Percentiles rank a stretch among this genome's conserved stretches.
Evolutionary conservation across 2,888 invertebrate genomes (phyloP).

Genomic region (Ferdinandea cuprea): DNA sequence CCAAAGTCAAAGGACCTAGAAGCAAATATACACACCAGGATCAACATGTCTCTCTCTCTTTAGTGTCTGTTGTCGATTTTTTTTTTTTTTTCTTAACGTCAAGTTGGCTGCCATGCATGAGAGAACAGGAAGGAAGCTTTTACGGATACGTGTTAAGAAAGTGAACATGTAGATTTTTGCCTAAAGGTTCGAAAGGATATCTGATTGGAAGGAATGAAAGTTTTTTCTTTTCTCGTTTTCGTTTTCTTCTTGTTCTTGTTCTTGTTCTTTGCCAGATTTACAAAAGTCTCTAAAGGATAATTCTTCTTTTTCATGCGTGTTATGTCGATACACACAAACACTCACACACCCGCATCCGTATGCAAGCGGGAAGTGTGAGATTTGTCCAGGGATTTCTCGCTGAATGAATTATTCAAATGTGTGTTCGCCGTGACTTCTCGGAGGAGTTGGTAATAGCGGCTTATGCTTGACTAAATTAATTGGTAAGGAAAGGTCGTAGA

Average conservation of each 20-base stretch:
- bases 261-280: slow-evolving; percentile 60
- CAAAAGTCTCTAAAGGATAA: slow-evolving; percentile 67
- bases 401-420: slow-evolving; percentile 72
- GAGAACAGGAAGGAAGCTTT: slow-evolving; percentile 69
- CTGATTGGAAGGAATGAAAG: slow-evolving; percentile 46
- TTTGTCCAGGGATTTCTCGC: slow-evolving; percentile 69
- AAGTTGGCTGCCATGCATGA: slow-evolving; percentile 15
- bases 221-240: slow-evolving; percentile 26
- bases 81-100: slow-evolving; percentile 12
- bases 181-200: slow-evolving; percentile 45
- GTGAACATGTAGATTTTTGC: slow-evolving; percentile 55
- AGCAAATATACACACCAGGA: slow-evolving; percentile 33
- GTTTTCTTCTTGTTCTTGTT: slow-evolving; percentile 29
- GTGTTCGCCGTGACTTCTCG: slow-evolving; percentile 25
- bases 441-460: slow-evolving; percentile 31
- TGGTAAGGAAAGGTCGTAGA: slow-evolving; percentile 63
- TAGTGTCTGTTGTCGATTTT: slow-evolving; percentile 11
- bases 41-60: slow-evolving; percentile 47
- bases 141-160: slow-evolving; percentile 63
- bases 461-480: slow-evolving; percentile 68
- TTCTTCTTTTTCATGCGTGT: slow-evolving; percentile 54
- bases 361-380: slow-evolving; percentile 58
- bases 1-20: slow-evolving; percentile 53
- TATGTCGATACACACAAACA: slow-evolving; percentile 22
- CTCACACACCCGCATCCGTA: slow-evolving; percentile 1